A percentile compares a stretch with the other conserved stretches of the same genome.
Conservation (phyloP, 2,888 invertebrate species). For the Oasisia sp. region DNA sequence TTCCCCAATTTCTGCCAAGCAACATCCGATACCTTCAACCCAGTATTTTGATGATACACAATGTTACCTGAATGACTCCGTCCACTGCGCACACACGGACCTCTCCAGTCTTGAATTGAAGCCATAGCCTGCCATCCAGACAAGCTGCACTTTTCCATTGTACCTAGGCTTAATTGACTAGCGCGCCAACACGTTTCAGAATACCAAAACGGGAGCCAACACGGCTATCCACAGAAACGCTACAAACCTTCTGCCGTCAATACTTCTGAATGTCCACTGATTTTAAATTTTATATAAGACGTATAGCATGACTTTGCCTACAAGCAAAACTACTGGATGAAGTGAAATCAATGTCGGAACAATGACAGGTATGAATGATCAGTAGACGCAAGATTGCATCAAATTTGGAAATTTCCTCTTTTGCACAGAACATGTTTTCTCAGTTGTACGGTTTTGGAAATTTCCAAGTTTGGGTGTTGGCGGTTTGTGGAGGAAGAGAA, state of each 20-base stretch:
- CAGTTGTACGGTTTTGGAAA: constrained; percentile 6
- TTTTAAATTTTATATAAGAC: not conserved
- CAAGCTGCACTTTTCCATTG: not conserved
- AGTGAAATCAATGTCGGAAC: not conserved
- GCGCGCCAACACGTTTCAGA: constrained; percentile 11
- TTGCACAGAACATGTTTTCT: not conserved
- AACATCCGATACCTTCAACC: not conserved
- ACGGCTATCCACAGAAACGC: not conserved
- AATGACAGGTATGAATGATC: not conserved
- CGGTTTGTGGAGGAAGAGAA: constrained; percentile 6
- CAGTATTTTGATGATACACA: not conserved
- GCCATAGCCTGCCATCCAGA: not conserved
- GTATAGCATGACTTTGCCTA: not conserved
- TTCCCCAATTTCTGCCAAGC: not conserved
- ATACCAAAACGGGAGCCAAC: not conserved
- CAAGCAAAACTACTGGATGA: constrained; percentile 17
- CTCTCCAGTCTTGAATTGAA: not conserved
- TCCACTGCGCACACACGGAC: not conserved
- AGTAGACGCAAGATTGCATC: not conserved
- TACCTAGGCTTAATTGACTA: not conserved
- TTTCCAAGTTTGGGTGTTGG: constrained; percentile 13
- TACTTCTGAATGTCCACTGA: not conserved
- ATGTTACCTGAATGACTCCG: not conserved
- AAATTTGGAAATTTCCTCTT: constrained; percentile 7
- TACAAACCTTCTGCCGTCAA: not conserved